Evolutionary conservation across 1,140 invertebrate genomes (phyloP).

Genomic region (Gryon sp.): DNA sequence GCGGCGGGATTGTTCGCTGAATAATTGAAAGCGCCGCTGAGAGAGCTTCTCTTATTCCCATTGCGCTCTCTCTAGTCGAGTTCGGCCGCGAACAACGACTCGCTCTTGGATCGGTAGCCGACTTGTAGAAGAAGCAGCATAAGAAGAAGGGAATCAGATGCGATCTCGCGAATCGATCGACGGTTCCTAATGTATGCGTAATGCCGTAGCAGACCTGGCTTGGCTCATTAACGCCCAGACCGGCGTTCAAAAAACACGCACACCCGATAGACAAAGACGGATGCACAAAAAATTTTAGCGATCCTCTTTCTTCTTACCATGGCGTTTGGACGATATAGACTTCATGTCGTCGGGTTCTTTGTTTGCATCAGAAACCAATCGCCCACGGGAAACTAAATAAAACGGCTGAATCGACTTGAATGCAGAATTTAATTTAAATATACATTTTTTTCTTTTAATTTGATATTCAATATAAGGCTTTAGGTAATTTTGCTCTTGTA

Average conservation of each 20-base stretch:
- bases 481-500: too few species aligned
- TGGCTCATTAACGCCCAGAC: constrained; percentile 76
- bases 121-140: constrained; percentile 26
- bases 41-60: constrained; percentile 75
- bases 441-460: background rate
- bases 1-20: constrained; percentile 79
- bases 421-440: background rate
- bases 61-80: constrained; percentile 64
- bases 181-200: constrained; percentile 77
- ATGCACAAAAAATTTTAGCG: constrained; percentile 28
- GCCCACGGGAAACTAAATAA: constrained; percentile 18
- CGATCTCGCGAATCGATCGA: constrained; percentile 72
- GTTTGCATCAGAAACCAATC: constrained; percentile 24
- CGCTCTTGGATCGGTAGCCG: constrained; percentile 52
- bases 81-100: constrained; percentile 57
- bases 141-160: constrained; percentile 65
- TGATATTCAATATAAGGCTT: too few species aligned
- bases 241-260: constrained; percentile 56
- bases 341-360: constrained; percentile 70
- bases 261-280: constrained; percentile 26
- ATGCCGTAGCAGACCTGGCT: constrained; percentile 69
- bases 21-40: constrained; percentile 80
- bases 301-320: background rate
- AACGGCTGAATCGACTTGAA: background rate
- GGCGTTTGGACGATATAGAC: constrained; percentile 68